phyloP scores from a whole-genome alignment of 1,140 invertebrate species.

The Plodia interpunctella region DNA sequence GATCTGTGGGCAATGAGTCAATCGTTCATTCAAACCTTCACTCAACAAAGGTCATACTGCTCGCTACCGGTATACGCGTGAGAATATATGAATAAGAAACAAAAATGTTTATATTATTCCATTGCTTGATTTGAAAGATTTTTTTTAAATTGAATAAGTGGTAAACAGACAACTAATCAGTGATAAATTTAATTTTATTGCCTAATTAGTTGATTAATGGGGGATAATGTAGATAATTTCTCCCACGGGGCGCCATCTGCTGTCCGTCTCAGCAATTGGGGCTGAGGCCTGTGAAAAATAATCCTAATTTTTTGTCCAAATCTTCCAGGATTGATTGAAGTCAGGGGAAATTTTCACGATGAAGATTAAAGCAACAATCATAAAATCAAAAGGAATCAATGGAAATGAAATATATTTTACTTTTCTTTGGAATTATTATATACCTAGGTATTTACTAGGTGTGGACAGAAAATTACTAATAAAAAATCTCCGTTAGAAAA shows the following conservation, averaged over 20 bases:
- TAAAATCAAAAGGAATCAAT: no score
- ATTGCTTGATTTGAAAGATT: no score
- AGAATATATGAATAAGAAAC: neutral
- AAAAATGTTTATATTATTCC: neutral
- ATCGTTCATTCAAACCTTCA: constrained; percentile 4
- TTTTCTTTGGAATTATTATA: no score
- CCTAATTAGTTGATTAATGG: neutral
- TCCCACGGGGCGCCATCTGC: neutral
- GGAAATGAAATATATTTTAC: no score
- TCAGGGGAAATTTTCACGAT: neutral
- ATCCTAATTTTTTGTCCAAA: neutral
- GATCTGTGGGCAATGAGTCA: neutral
- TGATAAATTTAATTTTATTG: neutral
- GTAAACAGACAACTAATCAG: neutral
- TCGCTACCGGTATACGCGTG: neutral
- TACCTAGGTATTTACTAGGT: no score
- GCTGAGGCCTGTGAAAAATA: neutral
- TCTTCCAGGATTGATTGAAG: neutral
- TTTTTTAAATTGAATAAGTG: no score
- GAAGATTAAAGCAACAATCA: no score
- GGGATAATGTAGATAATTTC: neutral
- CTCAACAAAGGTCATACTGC: neutral
- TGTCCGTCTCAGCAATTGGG: neutral
- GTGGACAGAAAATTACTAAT: no score
- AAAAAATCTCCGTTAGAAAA: no score